Conservation (phyloP, 2,888 invertebrate species). For the Corbicula japonica region DNA sequence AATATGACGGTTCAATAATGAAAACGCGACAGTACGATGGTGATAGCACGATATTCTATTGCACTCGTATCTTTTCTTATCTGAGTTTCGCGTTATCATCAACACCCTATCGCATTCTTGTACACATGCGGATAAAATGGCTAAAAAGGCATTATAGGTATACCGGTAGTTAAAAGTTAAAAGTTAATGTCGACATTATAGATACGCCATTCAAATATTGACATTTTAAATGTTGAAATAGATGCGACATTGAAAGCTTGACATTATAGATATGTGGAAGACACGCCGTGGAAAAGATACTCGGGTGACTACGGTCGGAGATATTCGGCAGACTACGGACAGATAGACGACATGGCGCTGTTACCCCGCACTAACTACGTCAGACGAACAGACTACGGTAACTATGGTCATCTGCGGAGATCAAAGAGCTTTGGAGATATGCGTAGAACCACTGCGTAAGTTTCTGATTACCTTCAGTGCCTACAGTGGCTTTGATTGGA, state of each 20-base stretch:
- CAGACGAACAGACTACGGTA: conserved; percentile 32
- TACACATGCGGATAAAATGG: too few species aligned
- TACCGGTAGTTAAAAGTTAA: background rate
- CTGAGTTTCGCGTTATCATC: too few species aligned
- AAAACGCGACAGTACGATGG: too few species aligned
- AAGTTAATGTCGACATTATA: background rate
- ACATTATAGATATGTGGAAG: background rate
- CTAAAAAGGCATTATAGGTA: too few species aligned
- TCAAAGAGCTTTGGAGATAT: conserved; percentile 43
- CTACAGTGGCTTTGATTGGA: background rate
- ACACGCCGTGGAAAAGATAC: background rate
- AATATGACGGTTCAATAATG: too few species aligned
- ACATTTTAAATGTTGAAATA: background rate
- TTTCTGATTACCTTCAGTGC: background rate
- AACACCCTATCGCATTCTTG: too few species aligned
- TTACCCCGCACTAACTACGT: conserved; percentile 21
- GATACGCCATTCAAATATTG: conserved; percentile 3
- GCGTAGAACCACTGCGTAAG: conserved; percentile 27
- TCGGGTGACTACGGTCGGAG: background rate
- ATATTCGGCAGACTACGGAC: background rate
- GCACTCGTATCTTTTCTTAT: too few species aligned
- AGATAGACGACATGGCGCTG: conserved; percentile 49
- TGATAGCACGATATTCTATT: too few species aligned
- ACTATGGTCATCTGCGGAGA: conserved; percentile 5
- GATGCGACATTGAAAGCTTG: background rate